Evolutionary conservation across 2,888 invertebrate species (phyloP).

Genomic region (Noctua janthina): DNA sequence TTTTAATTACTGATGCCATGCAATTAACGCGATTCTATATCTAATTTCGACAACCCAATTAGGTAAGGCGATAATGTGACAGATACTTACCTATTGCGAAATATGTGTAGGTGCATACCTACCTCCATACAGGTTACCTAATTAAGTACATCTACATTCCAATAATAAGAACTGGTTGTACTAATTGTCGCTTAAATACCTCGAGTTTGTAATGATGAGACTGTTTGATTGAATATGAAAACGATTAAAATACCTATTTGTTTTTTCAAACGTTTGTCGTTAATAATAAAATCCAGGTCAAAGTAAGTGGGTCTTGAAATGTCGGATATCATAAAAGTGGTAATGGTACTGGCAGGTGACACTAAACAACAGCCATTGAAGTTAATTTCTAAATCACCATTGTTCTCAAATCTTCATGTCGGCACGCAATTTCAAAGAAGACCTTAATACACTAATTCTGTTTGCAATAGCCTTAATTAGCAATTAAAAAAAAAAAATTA

Average conservation of each 20-base stretch:
- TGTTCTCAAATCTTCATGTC: slow-evolving; percentile 13
- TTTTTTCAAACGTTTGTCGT: background rate
- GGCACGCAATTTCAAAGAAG: slow-evolving; percentile 27
- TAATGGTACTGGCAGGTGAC: background rate
- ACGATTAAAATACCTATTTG: too few species aligned
- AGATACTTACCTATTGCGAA: background rate
- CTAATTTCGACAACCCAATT: background rate
- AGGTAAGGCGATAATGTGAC: background rate
- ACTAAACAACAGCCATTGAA: slow-evolving; percentile 2
- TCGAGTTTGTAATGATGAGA: background rate
- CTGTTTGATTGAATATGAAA: background rate
- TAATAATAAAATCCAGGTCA: background rate
- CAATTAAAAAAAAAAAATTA: background rate
- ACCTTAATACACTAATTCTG: background rate
- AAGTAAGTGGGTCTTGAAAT: background rate
- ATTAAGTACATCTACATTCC: background rate
- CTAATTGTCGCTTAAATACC: background rate
- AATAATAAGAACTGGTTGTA: background rate
- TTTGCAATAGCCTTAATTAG: background rate
- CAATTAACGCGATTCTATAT: slow-evolving; percentile 9
- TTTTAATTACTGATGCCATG: background rate
- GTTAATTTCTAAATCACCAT: slow-evolving; percentile 30
- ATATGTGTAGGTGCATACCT: background rate
- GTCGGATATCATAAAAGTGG: background rate
- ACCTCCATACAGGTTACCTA: background rate